Evolutionary conservation across 2,797 vertebrate genomes (phyloP), one percentile per base, ranked within the genome.

Genomic region (Pipistrellus nathusii): DNA sequence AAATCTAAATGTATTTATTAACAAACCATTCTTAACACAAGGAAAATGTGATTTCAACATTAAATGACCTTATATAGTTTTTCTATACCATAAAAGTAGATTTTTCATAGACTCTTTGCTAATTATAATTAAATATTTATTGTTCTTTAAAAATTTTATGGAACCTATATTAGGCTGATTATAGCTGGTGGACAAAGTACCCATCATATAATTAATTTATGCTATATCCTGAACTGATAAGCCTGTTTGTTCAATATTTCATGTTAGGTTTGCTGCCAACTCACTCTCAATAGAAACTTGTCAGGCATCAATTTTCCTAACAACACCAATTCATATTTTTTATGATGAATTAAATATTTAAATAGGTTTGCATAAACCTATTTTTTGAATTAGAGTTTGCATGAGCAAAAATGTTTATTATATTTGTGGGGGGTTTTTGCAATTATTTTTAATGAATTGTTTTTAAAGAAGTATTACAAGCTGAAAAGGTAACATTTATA

Each of bases 41-140:
- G 18, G 9, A 85, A 94, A 66, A 66, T 18, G 11, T 75, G 3
- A 75, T 86, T 89, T 85, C 35, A 89, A 35, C 23, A 21, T 48
- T 64, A 27, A 86, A 35, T 76, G 62, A 76, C n/a, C 30, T 51
- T 82, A 8, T 38, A 13, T 81, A 82, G 30, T 55, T 76, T 78
- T 78, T 72, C 32, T 53, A 73, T 7, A 77, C 8, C 8, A 59
- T n/a, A 85, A 62, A 94, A n/a, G 20, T 59, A 89, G 25, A 64
- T 23, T 35, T 66, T 68, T 68, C 32, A 44, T 46, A 66, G 18
- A 72, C 64, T 87, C 23, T 20, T 86, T 92, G 30, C 23, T 66
- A 78, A 86, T 55, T 51, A 44, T 30, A 64, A 83, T 78, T 53
- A 83, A 86, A 59, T 80, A 75, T 94, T 77, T 76, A 78, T 88